A percentile compares a stretch with the other conserved stretches of the same genome.
Conservation (phyloP, 2,888 invertebrate genomes). For the Eupithecia dodoneata region DNA sequence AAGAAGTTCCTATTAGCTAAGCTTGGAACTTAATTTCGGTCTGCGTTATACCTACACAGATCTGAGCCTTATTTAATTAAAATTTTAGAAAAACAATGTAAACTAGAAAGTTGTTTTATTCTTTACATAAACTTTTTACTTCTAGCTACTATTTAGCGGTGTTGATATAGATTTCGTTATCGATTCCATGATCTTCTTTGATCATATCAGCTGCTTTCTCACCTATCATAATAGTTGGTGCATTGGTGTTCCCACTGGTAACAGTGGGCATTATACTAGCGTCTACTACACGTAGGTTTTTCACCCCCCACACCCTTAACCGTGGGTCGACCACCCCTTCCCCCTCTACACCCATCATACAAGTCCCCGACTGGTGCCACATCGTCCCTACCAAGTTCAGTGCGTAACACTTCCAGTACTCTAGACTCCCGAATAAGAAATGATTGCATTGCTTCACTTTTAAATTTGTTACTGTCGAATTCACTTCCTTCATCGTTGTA, state of each 20-base stretch:
- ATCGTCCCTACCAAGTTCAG: constrained; percentile 55
- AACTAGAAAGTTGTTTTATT: neutral
- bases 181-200: constrained; percentile 56
- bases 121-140: neutral
- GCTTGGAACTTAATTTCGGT: neutral
- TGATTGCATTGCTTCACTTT: constrained; percentile 54
- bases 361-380: constrained; percentile 56
- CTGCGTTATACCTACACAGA: neutral
- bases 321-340: constrained; percentile 51
- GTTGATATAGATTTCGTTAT: constrained; percentile 1
- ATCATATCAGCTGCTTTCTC: constrained; percentile 85
- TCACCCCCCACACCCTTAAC: constrained; percentile 78
- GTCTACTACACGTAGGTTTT: constrained; percentile 84
- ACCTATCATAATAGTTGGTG: constrained; percentile 85
- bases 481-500: constrained; percentile 43
- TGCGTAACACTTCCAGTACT: constrained; percentile 66
- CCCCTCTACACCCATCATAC: constrained; percentile 53
- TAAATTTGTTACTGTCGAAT: constrained; percentile 46
- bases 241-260: constrained; percentile 85
- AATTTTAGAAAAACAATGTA: neutral
- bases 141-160: neutral
- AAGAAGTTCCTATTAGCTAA: neutral
- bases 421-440: constrained; percentile 52
- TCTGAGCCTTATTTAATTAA: neutral
- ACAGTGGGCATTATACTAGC: constrained; percentile 86